These are phyloP conservation scores for Echinometra lucunter DNA, from an alignment of 53 echinoderm and acorn worm genomes.

Conservation along the genomic window DNA sequence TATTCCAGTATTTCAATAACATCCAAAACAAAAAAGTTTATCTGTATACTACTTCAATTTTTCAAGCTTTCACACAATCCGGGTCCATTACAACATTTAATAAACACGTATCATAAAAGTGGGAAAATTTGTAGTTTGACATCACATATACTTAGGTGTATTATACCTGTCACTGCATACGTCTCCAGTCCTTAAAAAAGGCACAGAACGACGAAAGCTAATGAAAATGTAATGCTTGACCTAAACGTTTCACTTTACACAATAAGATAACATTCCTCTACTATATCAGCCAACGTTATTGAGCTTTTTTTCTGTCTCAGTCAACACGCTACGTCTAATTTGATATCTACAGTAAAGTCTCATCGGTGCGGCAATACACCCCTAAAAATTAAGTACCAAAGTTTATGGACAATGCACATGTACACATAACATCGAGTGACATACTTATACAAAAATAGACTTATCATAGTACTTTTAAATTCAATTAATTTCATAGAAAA, in stretches of 20 bases:
- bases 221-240: not conserved
- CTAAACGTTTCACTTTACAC: not conserved
- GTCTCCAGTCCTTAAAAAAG: not conserved
- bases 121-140: not conserved
- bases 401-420: constrained; percentile 45
- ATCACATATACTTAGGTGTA: not conserved
- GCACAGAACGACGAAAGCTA: constrained; percentile 15
- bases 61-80: not conserved
- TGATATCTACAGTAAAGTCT: not conserved
- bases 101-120: not conserved
- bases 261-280: not conserved
- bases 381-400: constrained; percentile 6
- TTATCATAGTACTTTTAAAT: constrained; percentile 7
- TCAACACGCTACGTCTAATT: constrained; percentile 7
- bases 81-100: not conserved
- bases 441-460: constrained; percentile 42
- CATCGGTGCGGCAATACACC: constrained; percentile 1
- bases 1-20: not conserved
- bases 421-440: not conserved
- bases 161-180: not conserved
- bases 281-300: not conserved
- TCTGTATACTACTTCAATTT: not conserved
- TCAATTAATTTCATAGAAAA: constrained; percentile 9
- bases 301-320: not conserved
- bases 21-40: not conserved